Base-by-base conservation (phyloP, 2,888 invertebrate genomes). In the Liposcelis brunnea region DNA sequence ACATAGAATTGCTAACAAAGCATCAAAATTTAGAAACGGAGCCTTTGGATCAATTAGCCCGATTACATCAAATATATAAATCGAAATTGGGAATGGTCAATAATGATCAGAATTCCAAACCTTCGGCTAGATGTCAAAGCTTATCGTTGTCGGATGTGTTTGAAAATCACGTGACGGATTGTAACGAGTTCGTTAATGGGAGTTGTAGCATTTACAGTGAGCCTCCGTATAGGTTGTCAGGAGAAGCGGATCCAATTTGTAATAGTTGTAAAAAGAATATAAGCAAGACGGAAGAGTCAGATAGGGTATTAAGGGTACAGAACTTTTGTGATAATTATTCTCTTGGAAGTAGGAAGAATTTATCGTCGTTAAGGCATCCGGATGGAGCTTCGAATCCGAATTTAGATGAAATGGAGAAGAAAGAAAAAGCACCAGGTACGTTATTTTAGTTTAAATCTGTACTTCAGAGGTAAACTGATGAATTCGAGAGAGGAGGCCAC, bases 381-480 rank as follows among this genome's bases (percentile, higher is more conserved):
- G 91, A 91, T 56, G 90, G 90, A 40, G 89, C 91, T 43, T 91
- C 90, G 18, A 90, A 91, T 69, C 90, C 90, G 14, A 87, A 89
- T 66, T 69, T 91, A 55, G 71, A 76, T 47, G 80, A 80, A 60
- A 77, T 75, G 61, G 19, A 18, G 40, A 18, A 18, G 40, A 40
- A 5, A 7, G 19, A 40, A 19, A 14, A 18, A 11, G 6, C 16
- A 16, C 40, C 40, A 19, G 40, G 40, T 40, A 14, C 5, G 40
- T 36, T n/a, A n/a, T n/a, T n/a, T n/a, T n/a, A n/a, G n/a, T n/a
- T n/a, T n/a, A n/a, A n/a, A n/a, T n/a, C n/a, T n/a, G n/a, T n/a
- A n/a, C n/a, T n/a, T n/a, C n/a, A n/a, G 32, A 10, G 10, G 32
- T 10, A 32, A 32, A 32, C 32, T 32, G 32, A 32, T 32, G 32